These are phyloP conservation scores for Azorinus chamasolen DNA, from an alignment of 2,888 invertebrate genomes.

Conservation along the genomic window DNA sequence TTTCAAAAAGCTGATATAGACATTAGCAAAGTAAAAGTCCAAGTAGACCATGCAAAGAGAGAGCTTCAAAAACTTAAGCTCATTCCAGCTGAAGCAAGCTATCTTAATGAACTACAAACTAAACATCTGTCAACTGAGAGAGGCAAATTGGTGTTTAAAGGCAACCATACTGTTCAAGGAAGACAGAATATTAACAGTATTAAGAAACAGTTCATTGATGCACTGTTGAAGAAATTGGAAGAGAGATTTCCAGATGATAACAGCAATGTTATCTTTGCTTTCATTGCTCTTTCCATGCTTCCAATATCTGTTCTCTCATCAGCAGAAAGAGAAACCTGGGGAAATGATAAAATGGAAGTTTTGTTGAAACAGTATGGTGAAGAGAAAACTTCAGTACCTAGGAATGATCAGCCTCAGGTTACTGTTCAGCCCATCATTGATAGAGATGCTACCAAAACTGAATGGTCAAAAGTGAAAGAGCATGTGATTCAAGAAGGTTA, in stretches of 20 bases:
- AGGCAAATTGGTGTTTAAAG: slow-evolving; percentile 24
- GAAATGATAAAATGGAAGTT: slow-evolving; percentile 26
- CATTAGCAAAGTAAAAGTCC: slow-evolving; percentile 14
- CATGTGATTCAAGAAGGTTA: slow-evolving; percentile 20
- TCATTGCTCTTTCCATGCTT: slow-evolving; percentile 12
- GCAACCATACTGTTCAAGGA: slow-evolving; percentile 25
- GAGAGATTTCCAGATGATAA: slow-evolving; percentile 25
- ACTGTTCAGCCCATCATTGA: slow-evolving; percentile 2
- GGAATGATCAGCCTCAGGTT: slow-evolving; percentile 8
- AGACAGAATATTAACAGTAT: no score
- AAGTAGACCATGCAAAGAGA: slow-evolving; percentile 6
- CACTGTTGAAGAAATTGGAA: slow-evolving; percentile 15
- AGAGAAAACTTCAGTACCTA: slow-evolving; percentile 1
- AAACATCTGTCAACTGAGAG: not conserved
- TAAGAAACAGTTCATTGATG: slow-evolving; percentile 23
- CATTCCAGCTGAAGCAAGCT: not conserved
- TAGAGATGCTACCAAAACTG: slow-evolving; percentile 8
- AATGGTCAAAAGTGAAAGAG: slow-evolving; percentile 19
- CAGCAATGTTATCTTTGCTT: slow-evolving; percentile 28
- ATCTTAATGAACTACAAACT: not conserved
- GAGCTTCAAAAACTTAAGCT: slow-evolving; percentile 6
- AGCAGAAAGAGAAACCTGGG: slow-evolving; percentile 14
- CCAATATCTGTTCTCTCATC: slow-evolving; percentile 11
- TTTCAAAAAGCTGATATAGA: slow-evolving; percentile 25
- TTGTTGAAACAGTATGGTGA: slow-evolving; percentile 17